phyloP scores from a whole-genome alignment of 2,888 invertebrate genomes.

The Thumatha senex region DNA sequence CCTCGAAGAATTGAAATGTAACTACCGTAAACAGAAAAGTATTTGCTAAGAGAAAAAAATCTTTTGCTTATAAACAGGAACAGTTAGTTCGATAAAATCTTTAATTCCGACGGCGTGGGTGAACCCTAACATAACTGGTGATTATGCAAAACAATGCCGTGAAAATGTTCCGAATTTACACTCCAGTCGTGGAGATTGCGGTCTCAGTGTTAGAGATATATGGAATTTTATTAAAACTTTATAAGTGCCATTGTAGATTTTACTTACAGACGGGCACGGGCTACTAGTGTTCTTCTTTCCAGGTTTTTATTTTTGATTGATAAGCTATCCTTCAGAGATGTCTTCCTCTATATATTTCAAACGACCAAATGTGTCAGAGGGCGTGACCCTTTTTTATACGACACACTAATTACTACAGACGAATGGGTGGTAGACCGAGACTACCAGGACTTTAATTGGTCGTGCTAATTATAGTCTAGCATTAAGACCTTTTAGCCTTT shows the following conservation, averaged over 20 bases:
- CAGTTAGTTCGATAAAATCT: conserved; percentile 44
- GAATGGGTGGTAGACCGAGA: too few relatives aligned
- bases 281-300: neutral
- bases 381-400: too few relatives aligned
- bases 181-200: conserved; percentile 10
- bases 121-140: conserved; percentile 41
- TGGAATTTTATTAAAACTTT: neutral
- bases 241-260: neutral
- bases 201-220: conserved; percentile 3
- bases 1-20: conserved; percentile 3
- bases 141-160: conserved; percentile 49
- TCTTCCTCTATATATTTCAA: too few relatives aligned
- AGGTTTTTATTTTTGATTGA: too few relatives aligned
- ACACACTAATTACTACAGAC: too few relatives aligned
- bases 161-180: conserved; percentile 30
- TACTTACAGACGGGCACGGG: too few relatives aligned
- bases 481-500: too few relatives aligned
- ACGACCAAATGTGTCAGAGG: too few relatives aligned
- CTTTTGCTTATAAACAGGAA: conserved; percentile 15
- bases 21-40: conserved; percentile 3
- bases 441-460: too few relatives aligned
- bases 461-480: too few relatives aligned
- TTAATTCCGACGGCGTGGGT: conserved; percentile 48
- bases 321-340: too few relatives aligned
- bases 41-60: conserved; percentile 19